Evolutionary conservation across 2,113 vertebrate species (phyloP).

Genomic region (Sebastes schlegelii): DNA sequence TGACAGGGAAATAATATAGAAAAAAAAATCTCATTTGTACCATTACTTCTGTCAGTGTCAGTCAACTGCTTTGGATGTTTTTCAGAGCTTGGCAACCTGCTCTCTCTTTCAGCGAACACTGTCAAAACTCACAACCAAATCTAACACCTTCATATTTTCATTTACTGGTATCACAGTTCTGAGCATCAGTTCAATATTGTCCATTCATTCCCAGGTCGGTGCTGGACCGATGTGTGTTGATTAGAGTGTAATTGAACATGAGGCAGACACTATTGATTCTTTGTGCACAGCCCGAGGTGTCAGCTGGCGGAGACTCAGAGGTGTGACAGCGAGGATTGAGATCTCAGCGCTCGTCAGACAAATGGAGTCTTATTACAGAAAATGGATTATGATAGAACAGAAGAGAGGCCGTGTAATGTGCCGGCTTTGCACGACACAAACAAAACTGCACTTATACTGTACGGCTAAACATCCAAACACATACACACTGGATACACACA

Average conservation of each 20-base stretch:
- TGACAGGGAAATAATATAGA: neutral
- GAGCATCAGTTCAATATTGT: conserved; percentile 32
- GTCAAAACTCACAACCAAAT: conserved; percentile 9
- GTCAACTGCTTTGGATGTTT: neutral
- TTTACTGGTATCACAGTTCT: conserved; percentile 2
- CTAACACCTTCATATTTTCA: conserved; percentile 10
- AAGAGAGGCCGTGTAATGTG: conserved; percentile 1
- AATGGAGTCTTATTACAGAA: conserved; percentile 45
- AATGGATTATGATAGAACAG: conserved; percentile 30
- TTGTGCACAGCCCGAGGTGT: conserved; percentile 61
- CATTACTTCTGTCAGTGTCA: neutral
- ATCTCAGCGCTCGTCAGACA: conserved; percentile 54
- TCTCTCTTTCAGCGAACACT: neutral
- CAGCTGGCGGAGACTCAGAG: conserved; percentile 48
- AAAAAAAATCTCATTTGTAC: neutral
- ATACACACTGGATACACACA: neutral
- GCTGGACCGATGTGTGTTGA: conserved; percentile 55
- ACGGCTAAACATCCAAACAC: neutral
- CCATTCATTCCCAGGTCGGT: conserved; percentile 37
- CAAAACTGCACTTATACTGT: conserved; percentile 13
- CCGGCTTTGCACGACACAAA: conserved; percentile 33
- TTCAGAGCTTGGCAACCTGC: neutral
- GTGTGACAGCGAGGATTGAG: conserved; percentile 67
- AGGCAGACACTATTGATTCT: conserved; percentile 71
- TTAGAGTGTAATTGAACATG: conserved; percentile 69